Conservation (phyloP, 1,140 invertebrate genomes). For the Ceratina japonica region DNA sequence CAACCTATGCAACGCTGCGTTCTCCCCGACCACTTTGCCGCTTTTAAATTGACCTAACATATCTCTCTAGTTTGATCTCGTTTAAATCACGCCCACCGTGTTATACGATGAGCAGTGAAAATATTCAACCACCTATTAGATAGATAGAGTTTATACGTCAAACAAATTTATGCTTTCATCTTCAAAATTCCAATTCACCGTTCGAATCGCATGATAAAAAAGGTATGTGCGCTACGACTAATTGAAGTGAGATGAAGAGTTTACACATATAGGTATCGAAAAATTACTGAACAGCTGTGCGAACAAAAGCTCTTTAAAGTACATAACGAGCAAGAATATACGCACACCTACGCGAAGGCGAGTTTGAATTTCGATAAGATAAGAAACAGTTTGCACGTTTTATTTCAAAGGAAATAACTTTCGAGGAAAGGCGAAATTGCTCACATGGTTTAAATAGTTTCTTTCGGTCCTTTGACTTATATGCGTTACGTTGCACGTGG, state of each 20-base stretch:
- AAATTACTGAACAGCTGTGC: conserved; percentile 41
- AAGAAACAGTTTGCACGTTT: neutral
- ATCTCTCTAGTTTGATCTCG: conserved; percentile 56
- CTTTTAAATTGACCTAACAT: conserved; percentile 65
- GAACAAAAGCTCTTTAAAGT: conserved; percentile 24
- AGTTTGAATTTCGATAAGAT: conserved; percentile 29
- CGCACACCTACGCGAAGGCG: neutral
- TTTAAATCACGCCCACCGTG: conserved; percentile 59
- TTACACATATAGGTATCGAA: too few relatives aligned
- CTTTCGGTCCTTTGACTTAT: neutral
- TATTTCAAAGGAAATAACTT: neutral
- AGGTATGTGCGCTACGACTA: too few relatives aligned
- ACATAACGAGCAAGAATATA: conserved; percentile 14
- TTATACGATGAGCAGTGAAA: neutral
- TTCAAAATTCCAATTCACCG: neutral
- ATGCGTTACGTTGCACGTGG: conserved; percentile 4
- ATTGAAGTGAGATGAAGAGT: too few relatives aligned
- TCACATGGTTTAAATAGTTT: too few relatives aligned
- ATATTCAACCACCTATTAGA: too few relatives aligned
- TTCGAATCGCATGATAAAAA: neutral
- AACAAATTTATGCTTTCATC: too few relatives aligned
- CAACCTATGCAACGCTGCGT: conserved; percentile 13
- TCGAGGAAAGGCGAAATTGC: neutral
- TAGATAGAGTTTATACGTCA: too few relatives aligned
- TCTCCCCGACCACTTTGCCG: conserved; percentile 8